Evolutionary conservation across 2,888 invertebrate genomes (phyloP), one percentile per base, ranked within the genome.

Genomic region (Leptogaster cylindrica): DNA sequence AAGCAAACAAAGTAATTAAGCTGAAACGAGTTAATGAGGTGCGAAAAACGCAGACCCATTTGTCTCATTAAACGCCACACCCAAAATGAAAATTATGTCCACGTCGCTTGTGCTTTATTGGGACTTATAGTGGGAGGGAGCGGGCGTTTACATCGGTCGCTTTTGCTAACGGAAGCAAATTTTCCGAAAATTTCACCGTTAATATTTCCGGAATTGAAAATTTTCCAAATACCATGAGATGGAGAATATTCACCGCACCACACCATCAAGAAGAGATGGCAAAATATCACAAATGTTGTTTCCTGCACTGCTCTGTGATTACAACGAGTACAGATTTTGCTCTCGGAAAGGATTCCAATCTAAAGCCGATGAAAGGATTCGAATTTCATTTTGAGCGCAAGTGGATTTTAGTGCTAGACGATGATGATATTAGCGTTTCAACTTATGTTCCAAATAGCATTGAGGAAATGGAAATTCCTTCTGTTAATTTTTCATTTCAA

Each of bases 51-150:
- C 64, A 64, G 48, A 64, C 46, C 61, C 48, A 48, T 64, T 64
- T 64, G 48, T 48, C 46, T 48, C 64, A 64, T 64, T 64, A 46
- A 48, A 64, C 28, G 31, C 48, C 48, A 33, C 64, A 64, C 31
- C 64, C n/a, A 48, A 64, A 64, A 64, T 64, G 64, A 48, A 64
- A 64, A 64, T 64, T 48, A 64, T 64, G 64, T 64, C 33, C 64
- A 64, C 44, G 33, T 48, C 48, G 64, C 31, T 33, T 46, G 48
- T 44, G 64, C 20, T 28, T 58, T 58, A 41, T 33, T 52, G 25
- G 33, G 52, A 33, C 52, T 52, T 55, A 55, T 55, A n/a, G 36
- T 27, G 12, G 16, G 14, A 12, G 10, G 23, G 16, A 50, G 20
- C 55, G 36, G 25, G 41, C 16, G 41, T 3, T 41, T 39, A 39